Evolutionary conservation across 1,140 invertebrate genomes (phyloP).

Genomic region (Bicyclus anynana): DNA sequence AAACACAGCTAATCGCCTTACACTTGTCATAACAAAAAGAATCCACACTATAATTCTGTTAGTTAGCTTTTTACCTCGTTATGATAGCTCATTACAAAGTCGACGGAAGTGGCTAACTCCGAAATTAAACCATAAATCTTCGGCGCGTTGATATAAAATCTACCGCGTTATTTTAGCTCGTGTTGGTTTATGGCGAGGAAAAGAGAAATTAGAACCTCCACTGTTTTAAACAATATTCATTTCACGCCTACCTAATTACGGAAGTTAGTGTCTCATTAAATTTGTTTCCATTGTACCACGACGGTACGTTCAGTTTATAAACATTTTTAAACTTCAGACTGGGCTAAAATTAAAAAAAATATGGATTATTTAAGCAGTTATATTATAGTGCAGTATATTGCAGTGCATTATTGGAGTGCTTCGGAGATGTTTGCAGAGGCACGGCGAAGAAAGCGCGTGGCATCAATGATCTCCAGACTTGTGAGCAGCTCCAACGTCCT

Average conservation of each 20-base stretch:
- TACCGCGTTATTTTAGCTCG: slow-evolving; percentile 8
- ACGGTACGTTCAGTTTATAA: no score
- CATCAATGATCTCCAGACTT: no score
- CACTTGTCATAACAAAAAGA: no score
- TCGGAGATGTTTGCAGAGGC: no score
- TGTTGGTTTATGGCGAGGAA: slow-evolving; percentile 12
- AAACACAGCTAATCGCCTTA: no score
- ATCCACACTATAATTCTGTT: background rate
- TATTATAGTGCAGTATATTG: no score
- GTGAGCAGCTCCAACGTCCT: no score
- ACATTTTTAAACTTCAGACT: no score
- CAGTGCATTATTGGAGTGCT: no score
- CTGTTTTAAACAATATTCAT: slow-evolving; percentile 31
- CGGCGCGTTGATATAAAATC: slow-evolving; percentile 3
- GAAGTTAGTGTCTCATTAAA: slow-evolving; percentile 28
- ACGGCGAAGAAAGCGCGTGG: no score
- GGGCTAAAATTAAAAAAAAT: no score
- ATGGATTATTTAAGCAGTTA: no score
- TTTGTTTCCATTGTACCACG: slow-evolving; percentile 27
- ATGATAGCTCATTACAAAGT: slow-evolving; percentile 1
- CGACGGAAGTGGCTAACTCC: slow-evolving; percentile 7
- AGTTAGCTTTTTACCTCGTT: background rate
- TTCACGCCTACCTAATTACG: slow-evolving; percentile 38
- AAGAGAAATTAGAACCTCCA: slow-evolving; percentile 8
- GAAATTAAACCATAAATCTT: slow-evolving; percentile 23